Base-by-base conservation (phyloP, 2,888 invertebrate genomes). In the Cepaea hortensis region DNA sequence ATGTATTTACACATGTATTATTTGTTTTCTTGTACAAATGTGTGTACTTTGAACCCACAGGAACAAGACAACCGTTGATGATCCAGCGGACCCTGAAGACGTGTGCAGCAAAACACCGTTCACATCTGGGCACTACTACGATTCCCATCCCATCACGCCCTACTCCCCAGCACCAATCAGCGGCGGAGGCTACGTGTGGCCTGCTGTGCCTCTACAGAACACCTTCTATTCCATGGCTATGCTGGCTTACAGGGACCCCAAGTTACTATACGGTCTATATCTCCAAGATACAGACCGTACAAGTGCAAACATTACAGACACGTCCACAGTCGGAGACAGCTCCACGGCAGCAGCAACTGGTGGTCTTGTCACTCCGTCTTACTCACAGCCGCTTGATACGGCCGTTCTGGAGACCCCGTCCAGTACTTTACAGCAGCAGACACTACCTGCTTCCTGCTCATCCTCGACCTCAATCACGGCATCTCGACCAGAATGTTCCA, bases 171-270 rank as follows among this genome's bases (percentile, higher is more conserved):
- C 76, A 20, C 15, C 81, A 1, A 15, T 75, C 23, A 75, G 35
- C 75, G 23, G 46, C 7, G 85, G 68, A 15, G 76, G 81, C 15
- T 86, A 86, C 77, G 46, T 83, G 13, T 83, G 86, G 86, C 79
- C 86, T 11, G 70, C 77, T 7, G 75, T 65, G 20, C 23, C 86
- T 3, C 3, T 81, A n/a, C 81, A 75, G 35, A 46, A 83, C 13
- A 77, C 86, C 1, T 77, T 35, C 62, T 70, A 55, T 55, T 86
- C 83, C 35, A 86, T 86, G 82, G 82, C 86, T 48, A 76, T 86
- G 86, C 83, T 86, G 83, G 77, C 61, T 3, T 77, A 83, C 75
- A 79, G 73, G 9, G 83, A 85, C 81, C 73, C 61, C 3, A 35
- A 72, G 81, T 48, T 77, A 11, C n/a, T 48, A 2, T 84, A 77